Base-by-base conservation (phyloP, 2,888 invertebrate genomes). In the Euplexia lucipara region DNA sequence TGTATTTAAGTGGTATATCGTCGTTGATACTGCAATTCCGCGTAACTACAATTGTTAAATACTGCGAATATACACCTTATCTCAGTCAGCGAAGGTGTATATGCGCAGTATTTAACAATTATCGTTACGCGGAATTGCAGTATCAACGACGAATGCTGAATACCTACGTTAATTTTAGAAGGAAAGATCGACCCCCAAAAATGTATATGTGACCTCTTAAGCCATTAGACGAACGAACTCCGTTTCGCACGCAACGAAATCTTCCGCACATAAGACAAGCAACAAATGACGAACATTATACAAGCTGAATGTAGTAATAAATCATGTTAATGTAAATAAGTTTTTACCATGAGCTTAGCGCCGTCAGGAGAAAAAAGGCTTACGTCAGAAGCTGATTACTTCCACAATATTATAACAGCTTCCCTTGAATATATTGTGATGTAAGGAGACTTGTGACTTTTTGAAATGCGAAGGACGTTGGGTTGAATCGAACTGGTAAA, bases 361-460 rank as follows among this genome's bases (percentile, higher is more conserved):
- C 70, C 56, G 56, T 30, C 16, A 9, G 6, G 4, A 45, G 53
- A 76, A 74, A 76, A 64, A 76, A 76, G 16, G 3, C 45, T 74
- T 76, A 39, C 72, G 77, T 76, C 66, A 60, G n/a, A 75, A 34
- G 22, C 44, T 76, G 70, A 73, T 63, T 59, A 52, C 76, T 64
- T 76, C 70, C 71, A 73, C n/a, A n/a, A n/a, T n/a, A n/a, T n/a
- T 16, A 35, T 64, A 48, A 26, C 30, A 54, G 32, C 51, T 73
- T 64, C 54, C 69, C 42, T 70, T 64, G 62, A 61, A 49, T 35
- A 18, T 32, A 22, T 9, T 37, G n/a, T 45, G 12, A 32, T 47
- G 66, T 54, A 49, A 56, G 22, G 44, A 54, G 39, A 51, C 20
- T 16, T 18, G 10, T 9, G 49, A 5, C 0, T 35, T 12, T 47